phyloP scores from a whole-genome alignment of 2,113 vertebrate species.

The Leptobrachium leishanense region DNA sequence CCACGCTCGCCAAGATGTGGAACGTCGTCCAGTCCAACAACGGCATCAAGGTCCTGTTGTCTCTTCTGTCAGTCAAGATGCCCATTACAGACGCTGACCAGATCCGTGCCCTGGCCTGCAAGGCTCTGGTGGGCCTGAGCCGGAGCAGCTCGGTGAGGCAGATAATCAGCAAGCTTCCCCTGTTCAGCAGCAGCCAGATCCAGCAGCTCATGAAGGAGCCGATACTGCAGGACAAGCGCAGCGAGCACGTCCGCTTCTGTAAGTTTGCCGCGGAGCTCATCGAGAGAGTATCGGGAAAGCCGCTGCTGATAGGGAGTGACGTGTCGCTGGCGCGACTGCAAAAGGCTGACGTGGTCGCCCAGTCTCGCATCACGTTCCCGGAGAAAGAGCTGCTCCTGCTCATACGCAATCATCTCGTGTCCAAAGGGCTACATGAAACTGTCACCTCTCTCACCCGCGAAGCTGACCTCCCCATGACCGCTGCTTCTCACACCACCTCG shows the following conservation, averaged over 20 bases:
- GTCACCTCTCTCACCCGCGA: conserved; percentile 87
- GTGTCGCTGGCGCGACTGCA: conserved; percentile 93
- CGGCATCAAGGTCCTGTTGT: conserved; percentile 96
- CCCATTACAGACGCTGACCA: conserved; percentile 97
- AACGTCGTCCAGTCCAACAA: conserved; percentile 98
- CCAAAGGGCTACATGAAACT: conserved; percentile 90
- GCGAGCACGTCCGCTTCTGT: conserved; percentile 95
- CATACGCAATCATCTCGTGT: conserved; percentile 93
- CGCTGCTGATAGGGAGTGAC: conserved; percentile 88
- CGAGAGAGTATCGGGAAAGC: conserved; percentile 93
- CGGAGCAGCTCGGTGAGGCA: conserved; percentile 90
- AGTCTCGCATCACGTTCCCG: conserved; percentile 92
- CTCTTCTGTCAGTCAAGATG: conserved; percentile 92
- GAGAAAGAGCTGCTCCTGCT: conserved; percentile 94
- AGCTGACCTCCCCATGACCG: conserved; percentile 91
- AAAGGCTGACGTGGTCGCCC: conserved; percentile 95
- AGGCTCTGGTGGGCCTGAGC: conserved; percentile 90
- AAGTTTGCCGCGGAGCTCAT: conserved; percentile 94
- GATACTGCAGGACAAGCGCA: conserved; percentile 96
- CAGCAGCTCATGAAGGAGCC: conserved; percentile 99
- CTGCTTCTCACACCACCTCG: conserved; percentile 80
- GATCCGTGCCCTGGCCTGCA: conserved; percentile 91
- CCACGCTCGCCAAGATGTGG: conserved; percentile 95
- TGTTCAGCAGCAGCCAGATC: conserved; percentile 97
- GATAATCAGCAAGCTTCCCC: conserved; percentile 96